phyloP scores from a whole-genome alignment of 2,888 invertebrate genomes.

The Dendrolimus houi region DNA sequence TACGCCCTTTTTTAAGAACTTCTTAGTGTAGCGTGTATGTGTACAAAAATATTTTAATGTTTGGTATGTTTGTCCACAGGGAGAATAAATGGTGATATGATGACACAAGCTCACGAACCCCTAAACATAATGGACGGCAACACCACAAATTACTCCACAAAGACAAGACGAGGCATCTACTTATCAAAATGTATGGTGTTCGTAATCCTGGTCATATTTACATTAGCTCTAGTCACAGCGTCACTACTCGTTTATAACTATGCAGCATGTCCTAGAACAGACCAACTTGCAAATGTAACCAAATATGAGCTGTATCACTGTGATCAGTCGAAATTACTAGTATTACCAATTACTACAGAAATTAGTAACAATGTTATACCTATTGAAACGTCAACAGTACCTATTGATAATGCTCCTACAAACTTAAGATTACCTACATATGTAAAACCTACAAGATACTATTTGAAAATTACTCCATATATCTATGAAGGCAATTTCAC shows the following conservation, averaged over 20 bases:
- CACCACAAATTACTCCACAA: slow-evolving; percentile 79
- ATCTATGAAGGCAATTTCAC: slow-evolving; percentile 86
- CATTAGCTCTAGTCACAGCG: slow-evolving; percentile 80
- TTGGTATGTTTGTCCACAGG: slow-evolving; percentile 29
- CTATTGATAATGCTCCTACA: slow-evolving; percentile 22
- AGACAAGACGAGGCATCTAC: slow-evolving; percentile 76
- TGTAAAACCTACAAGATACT: slow-evolving; percentile 82
- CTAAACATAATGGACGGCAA: slow-evolving; percentile 78
- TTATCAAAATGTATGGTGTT: slow-evolving; percentile 80
- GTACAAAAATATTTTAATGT: not conserved
- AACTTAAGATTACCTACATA: slow-evolving; percentile 83
- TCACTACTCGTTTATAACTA: slow-evolving; percentile 87
- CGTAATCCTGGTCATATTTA: slow-evolving; percentile 78
- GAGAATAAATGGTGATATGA: slow-evolving; percentile 63
- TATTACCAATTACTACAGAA: slow-evolving; percentile 57
- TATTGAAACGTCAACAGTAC: slow-evolving; percentile 42
- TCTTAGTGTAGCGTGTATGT: no score
- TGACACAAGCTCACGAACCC: slow-evolving; percentile 67
- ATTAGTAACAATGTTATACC: slow-evolving; percentile 48
- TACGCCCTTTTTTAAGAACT: no score
- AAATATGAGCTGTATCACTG: slow-evolving; percentile 59
- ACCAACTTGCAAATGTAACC: slow-evolving; percentile 60
- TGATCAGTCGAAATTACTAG: slow-evolving; percentile 56
- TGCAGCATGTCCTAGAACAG: slow-evolving; percentile 78
- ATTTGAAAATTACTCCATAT: slow-evolving; percentile 82